phyloP scores from a whole-genome alignment of 2,113 vertebrate species.

The Motacilla alba region DNA sequence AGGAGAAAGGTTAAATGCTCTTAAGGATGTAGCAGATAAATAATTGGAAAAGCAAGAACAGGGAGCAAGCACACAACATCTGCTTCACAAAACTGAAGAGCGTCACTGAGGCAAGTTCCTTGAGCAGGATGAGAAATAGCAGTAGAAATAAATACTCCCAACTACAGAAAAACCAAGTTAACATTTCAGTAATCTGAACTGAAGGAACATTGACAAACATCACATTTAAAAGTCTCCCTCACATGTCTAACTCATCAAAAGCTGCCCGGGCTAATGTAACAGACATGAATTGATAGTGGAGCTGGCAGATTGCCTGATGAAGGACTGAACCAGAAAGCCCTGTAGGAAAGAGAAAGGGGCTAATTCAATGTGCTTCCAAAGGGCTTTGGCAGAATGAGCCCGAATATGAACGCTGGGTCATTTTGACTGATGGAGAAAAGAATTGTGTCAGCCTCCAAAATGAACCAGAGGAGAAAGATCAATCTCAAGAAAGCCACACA shows the following conservation, averaged over 20 bases:
- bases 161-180: slow-evolving; percentile 29
- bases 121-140: slow-evolving; percentile 22
- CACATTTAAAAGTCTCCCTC: slow-evolving; percentile 20
- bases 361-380: slow-evolving; percentile 22
- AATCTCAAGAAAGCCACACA: slow-evolving; percentile 12
- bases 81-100: background rate
- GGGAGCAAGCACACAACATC: background rate
- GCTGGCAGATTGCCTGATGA: slow-evolving; percentile 52
- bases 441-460: slow-evolving; percentile 20
- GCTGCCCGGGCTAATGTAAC: background rate
- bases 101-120: background rate
- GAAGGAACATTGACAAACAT: slow-evolving; percentile 28
- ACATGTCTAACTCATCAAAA: slow-evolving; percentile 3
- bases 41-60: background rate
- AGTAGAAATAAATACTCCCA: slow-evolving; percentile 25
- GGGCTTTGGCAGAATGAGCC: slow-evolving; percentile 24
- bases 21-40: background rate
- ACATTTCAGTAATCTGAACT: background rate
- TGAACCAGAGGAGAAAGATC: slow-evolving; percentile 26
- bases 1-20: background rate
- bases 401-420: background rate
- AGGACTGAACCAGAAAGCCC: slow-evolving; percentile 38
- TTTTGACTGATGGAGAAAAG: slow-evolving; percentile 38
- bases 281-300: slow-evolving; percentile 35
- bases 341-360: slow-evolving; percentile 43